phyloP scores from a whole-genome alignment of 2,888 invertebrate species.

The Epistrophe grossulariae region DNA sequence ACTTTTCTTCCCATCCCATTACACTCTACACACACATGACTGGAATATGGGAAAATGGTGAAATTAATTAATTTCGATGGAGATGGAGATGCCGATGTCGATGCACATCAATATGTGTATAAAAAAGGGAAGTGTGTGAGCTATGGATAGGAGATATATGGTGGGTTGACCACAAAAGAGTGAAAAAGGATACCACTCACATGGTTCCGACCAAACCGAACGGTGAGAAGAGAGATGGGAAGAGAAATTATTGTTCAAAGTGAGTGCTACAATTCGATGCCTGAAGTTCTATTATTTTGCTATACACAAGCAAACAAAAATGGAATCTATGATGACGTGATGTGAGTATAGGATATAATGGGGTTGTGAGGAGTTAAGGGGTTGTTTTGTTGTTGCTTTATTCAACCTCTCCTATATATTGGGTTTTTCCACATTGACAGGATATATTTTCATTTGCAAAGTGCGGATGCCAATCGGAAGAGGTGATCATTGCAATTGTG shows the following conservation, averaged over 20 bases:
- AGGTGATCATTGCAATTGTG: neutral
- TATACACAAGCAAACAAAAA: constrained; percentile 21
- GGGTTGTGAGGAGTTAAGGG: neutral
- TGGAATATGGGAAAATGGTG: neutral
- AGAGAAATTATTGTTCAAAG: constrained; percentile 7
- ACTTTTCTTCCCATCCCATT: no score
- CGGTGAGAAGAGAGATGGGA: neutral
- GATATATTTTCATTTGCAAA: constrained; percentile 25
- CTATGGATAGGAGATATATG: neutral
- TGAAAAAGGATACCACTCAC: constrained; percentile 18
- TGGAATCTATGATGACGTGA: neutral
- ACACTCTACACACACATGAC: neutral
- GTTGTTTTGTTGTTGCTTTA: no score
- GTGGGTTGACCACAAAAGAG: constrained; percentile 22
- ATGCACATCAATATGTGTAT: neutral
- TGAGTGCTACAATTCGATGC: constrained; percentile 21
- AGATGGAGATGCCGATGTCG: neutral
- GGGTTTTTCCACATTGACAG: constrained; percentile 2
- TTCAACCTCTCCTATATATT: neutral
- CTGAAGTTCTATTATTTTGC: constrained; percentile 27
- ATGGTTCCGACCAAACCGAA: neutral
- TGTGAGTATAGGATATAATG: neutral
- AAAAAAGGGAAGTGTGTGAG: neutral
- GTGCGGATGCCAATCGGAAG: constrained; percentile 17
- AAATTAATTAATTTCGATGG: constrained; percentile 36